Percentiles rank a stretch among this genome's conserved stretches.
Evolutionary conservation across 2,888 invertebrate species (phyloP).

Genomic region (Rhorus exstirpatorius): DNA sequence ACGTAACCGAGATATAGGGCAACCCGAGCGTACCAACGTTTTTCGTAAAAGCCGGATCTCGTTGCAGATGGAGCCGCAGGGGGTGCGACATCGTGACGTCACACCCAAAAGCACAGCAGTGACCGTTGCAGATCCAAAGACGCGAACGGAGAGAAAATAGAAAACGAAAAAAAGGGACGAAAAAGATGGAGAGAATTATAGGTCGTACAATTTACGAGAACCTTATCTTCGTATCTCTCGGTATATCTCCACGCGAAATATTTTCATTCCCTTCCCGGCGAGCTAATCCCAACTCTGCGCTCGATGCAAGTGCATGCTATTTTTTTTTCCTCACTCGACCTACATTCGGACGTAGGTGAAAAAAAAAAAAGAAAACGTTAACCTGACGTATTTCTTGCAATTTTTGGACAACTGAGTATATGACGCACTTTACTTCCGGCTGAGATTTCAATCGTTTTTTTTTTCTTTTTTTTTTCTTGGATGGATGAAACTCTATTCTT

Average conservation of each 20-base stretch:
- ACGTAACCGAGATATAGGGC: constrained; percentile 14
- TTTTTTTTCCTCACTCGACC: not conserved
- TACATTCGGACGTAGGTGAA: not conserved
- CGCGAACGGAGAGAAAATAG: constrained; percentile 50
- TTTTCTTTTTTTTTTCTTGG: no score
- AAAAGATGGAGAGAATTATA: constrained; percentile 34
- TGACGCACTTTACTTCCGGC: not conserved
- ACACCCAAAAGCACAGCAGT: not conserved
- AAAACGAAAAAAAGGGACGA: constrained; percentile 4
- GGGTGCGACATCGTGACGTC: constrained; percentile 54
- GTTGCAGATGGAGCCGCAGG: constrained; percentile 62
- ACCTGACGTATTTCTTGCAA: not conserved
- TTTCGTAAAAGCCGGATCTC: constrained; percentile 30
- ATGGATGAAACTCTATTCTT: no score
- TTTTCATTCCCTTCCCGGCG: constrained; percentile 22
- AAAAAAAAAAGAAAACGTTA: no score
- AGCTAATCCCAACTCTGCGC: not conserved
- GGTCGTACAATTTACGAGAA: constrained; percentile 52
- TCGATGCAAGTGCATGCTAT: constrained; percentile 12
- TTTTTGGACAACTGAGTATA: constrained; percentile 27
- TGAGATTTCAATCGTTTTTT: not conserved
- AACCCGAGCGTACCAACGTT: constrained; percentile 29
- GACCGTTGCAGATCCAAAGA: constrained; percentile 10
- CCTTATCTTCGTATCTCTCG: not conserved
- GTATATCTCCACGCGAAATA: constrained; percentile 24